These are phyloP conservation scores for Neoascia interrupta DNA, from an alignment of 2,888 invertebrate species.

Conservation along the genomic window DNA sequence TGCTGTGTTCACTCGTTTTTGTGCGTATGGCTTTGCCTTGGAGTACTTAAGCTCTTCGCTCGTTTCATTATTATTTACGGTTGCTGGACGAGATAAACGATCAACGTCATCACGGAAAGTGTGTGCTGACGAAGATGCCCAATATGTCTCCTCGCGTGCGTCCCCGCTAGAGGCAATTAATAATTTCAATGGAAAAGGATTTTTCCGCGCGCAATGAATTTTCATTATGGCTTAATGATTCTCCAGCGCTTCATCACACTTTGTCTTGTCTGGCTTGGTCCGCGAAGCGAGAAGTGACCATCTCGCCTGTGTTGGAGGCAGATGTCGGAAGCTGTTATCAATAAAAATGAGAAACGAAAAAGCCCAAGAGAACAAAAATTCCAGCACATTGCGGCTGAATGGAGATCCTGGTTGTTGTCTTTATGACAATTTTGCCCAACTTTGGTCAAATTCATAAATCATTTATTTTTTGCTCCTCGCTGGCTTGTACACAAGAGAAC, in stretches of 20 bases:
- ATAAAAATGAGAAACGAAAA: slow-evolving; percentile 33
- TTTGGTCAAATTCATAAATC: slow-evolving; percentile 73
- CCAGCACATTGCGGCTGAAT: slow-evolving; percentile 18
- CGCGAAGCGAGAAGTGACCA: not conserved
- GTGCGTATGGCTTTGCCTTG: not conserved
- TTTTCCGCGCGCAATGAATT: slow-evolving; percentile 66
- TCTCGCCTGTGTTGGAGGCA: too few relatives aligned
- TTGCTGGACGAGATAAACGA: slow-evolving; percentile 58
- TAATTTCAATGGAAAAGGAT: slow-evolving; percentile 58
- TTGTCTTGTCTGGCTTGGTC: slow-evolving; percentile 12
- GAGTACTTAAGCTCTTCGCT: slow-evolving; percentile 60
- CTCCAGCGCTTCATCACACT: slow-evolving; percentile 56
- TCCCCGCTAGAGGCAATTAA: slow-evolving; percentile 52
- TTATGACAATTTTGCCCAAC: slow-evolving; percentile 73
- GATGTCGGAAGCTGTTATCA: slow-evolving; percentile 62
- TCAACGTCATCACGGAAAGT: slow-evolving; percentile 50
- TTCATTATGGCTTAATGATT: slow-evolving; percentile 64
- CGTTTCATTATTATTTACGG: slow-evolving; percentile 66
- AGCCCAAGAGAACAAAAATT: slow-evolving; percentile 29
- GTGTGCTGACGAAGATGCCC: slow-evolving; percentile 3
- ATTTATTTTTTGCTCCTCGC: slow-evolving; percentile 54
- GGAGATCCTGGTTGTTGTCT: slow-evolving; percentile 15
- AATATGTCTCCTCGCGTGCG: slow-evolving; percentile 6
- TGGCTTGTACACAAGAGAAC: slow-evolving; percentile 1
- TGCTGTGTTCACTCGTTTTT: not conserved